phyloP scores from a whole-genome alignment of 2,888 invertebrate species.

The Diaperis boleti region DNA sequence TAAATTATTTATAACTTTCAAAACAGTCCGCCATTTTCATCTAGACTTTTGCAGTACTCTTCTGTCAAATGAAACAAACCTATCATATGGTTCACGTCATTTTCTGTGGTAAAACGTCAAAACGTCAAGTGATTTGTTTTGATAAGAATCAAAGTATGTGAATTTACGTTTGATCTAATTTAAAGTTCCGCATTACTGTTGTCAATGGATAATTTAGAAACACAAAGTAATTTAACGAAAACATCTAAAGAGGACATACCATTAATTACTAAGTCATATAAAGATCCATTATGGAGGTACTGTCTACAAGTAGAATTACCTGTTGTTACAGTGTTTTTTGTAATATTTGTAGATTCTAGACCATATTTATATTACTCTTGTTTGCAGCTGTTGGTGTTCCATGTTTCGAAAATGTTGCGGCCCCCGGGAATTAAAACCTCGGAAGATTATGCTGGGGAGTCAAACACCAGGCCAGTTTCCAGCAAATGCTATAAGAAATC shows the following conservation, averaged over 20 bases:
- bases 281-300: conserved; percentile 70
- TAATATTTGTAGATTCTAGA: too few relatives aligned
- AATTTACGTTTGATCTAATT: conserved; percentile 7
- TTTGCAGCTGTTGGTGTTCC: conserved; percentile 81
- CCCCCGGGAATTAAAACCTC: conserved; percentile 79
- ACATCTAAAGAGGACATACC: conserved; percentile 77
- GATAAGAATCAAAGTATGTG: conserved; percentile 8
- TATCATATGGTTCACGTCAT: too few relatives aligned
- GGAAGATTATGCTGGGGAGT: conserved; percentile 83
- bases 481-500: conserved; percentile 96
- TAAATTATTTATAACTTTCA: too few relatives aligned
- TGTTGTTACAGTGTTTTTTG: too few relatives aligned
- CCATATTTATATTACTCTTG: too few relatives aligned
- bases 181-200: neutral
- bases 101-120: conserved; percentile 17
- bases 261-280: conserved; percentile 74
- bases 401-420: conserved; percentile 80
- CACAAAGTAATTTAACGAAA: conserved; percentile 64
- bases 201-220: conserved; percentile 61
- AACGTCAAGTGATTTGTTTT: conserved; percentile 23
- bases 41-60: too few relatives aligned
- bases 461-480: conserved; percentile 87
- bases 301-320: too few relatives aligned
- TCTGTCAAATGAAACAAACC: too few relatives aligned
- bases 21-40: too few relatives aligned